Evolutionary conservation across 2,888 invertebrate genomes (phyloP), one percentile per base, ranked within the genome.

Genomic region (Leptinotarsa haldemani): DNA sequence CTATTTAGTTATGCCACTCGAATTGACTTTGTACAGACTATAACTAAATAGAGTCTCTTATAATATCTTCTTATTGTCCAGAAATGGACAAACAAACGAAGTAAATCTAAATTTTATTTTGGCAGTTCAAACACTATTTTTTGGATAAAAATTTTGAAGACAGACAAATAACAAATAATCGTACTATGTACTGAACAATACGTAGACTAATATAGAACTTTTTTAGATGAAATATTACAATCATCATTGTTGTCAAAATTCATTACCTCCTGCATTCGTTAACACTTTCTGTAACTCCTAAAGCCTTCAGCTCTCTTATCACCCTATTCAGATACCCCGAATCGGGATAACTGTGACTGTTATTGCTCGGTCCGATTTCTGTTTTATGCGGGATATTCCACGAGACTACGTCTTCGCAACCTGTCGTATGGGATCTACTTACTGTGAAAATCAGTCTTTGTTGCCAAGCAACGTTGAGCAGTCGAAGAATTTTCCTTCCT

Each of bases 311-410:
- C 84, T 92, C 91, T 65, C 89, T 85, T 63, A 92, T 83, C 18
- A 93, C 91, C 78, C 92, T 90, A 82, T 92, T 93, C 79, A 95
- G 88, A 86, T 95, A 95, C 75, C 91, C 92, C 4, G 92, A 91
- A 88, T 95, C 95, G 2, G 95, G 95, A 86, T 93, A 95, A 79
- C 94, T 93, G 79, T 90, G 89, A 3, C 89, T 90, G 56, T 87
- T 87, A 52, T 87, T 87, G 53, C 88, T 88, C 3, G 89, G 89
- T 71, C 92, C 92, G 40, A 92, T 88, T 86, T 94, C 93, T 74
- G 95, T 95, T 87, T 95, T 95, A 86, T 96, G 96, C 83, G 95
- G 95, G 76, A 96, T 94, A 85, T 95, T 95, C 98, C 98, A 98
- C 64, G 96, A 93, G 71, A 97, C 95, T 75, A 96, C 95, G 88